Percentiles rank a stretch among this genome's conserved stretches.
Evolutionary conservation across 2,888 invertebrate species (phyloP).

Genomic region (Pyralis farinalis): DNA sequence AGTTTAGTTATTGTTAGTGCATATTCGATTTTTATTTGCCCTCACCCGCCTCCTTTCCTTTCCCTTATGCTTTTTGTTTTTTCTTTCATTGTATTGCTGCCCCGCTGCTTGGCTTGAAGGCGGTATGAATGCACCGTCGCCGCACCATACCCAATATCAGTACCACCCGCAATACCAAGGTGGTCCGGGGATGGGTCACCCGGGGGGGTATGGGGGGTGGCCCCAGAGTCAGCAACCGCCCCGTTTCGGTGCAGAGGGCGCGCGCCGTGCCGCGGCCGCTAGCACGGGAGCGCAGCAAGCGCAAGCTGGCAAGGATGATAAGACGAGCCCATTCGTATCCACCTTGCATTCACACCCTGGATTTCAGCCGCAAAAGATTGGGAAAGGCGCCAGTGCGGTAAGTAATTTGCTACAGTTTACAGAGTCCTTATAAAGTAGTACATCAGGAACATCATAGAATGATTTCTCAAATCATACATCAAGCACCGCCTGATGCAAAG

Average conservation of each 20-base stretch:
- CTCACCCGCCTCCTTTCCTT: constrained; percentile 53
- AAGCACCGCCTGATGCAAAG: no score
- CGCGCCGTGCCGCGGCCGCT: constrained; percentile 46
- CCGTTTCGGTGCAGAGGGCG: constrained; percentile 78
- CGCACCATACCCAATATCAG: constrained; percentile 78
- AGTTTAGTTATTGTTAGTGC: constrained; percentile 33
- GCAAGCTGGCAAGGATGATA: constrained; percentile 77
- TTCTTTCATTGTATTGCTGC: constrained; percentile 80
- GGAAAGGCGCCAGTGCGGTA: constrained; percentile 84
- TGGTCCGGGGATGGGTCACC: constrained; percentile 54
- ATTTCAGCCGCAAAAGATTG: constrained; percentile 96
- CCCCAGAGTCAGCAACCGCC: constrained; percentile 54
- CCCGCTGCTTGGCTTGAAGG: constrained; percentile 79
- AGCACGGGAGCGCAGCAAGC: constrained; percentile 35
- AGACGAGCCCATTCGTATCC: constrained; percentile 92
- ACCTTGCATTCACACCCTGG: constrained; percentile 95
- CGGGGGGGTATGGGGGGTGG: constrained; percentile 45
- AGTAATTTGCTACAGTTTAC: no score
- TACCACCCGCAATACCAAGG: constrained; percentile 76
- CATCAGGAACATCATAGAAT: no score
- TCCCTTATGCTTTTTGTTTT: constrained; percentile 78
- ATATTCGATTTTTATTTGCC: constrained; percentile 61
- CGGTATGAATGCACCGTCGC: constrained; percentile 80
- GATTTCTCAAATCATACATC: no score
- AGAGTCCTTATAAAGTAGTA: no score